Evolutionary conservation across 2,113 vertebrate species (phyloP).

Genomic region (Mustela lutreola): DNA sequence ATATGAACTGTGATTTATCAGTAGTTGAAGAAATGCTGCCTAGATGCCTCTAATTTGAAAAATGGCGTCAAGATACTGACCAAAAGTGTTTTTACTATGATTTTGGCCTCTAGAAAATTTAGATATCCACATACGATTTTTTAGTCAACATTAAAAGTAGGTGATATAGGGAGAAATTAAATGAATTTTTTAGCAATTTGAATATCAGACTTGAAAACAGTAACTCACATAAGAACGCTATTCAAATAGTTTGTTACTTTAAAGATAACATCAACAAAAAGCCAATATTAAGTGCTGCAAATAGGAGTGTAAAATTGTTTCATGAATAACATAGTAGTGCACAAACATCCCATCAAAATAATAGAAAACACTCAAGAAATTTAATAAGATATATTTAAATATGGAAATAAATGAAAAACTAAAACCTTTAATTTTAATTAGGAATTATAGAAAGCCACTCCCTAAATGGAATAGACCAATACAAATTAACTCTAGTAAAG

Average conservation of each 20-base stretch:
- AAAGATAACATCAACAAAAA: constrained; percentile 34
- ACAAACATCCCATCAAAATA: neutral
- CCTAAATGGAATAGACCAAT: neutral
- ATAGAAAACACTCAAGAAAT: neutral
- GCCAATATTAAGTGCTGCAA: neutral
- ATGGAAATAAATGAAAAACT: neutral
- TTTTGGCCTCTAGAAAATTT: neutral
- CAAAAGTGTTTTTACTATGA: neutral
- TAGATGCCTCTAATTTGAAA: constrained; percentile 11
- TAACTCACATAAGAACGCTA: neutral
- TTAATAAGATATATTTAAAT: neutral
- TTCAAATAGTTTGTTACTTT: constrained; percentile 41
- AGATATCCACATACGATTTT: neutral
- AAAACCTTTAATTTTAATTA: neutral
- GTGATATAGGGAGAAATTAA: neutral
- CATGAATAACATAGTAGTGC: neutral
- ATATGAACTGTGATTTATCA: neutral
- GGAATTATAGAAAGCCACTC: neutral
- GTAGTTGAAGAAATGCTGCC: neutral
- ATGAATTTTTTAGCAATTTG: constrained; percentile 18
- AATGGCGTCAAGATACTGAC: neutral
- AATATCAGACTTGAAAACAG: neutral
- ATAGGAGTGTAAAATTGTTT: constrained; percentile 38
- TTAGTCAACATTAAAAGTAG: neutral
- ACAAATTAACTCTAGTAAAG: neutral